phyloP scores from a whole-genome alignment of 2,888 invertebrate species.

The Ptychoptera albimana region DNA sequence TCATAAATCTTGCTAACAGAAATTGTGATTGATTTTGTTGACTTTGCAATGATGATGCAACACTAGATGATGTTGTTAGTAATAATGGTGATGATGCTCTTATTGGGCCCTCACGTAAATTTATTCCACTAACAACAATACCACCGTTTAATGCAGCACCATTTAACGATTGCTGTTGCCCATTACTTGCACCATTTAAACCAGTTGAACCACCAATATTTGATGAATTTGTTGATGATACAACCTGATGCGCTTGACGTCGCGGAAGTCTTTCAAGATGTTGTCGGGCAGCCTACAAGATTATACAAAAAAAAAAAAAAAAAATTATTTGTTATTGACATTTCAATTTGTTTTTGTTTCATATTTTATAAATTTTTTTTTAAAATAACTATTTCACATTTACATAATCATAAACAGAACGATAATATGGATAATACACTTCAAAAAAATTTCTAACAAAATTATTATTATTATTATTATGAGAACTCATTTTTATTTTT shows the following conservation, averaged over 20 bases:
- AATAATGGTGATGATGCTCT: constrained; percentile 16
- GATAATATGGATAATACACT: too few relatives aligned
- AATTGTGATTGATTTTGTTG: constrained; percentile 20
- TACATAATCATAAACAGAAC: too few relatives aligned
- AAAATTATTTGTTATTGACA: too few relatives aligned
- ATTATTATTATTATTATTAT: too few relatives aligned
- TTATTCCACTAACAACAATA: constrained; percentile 18
- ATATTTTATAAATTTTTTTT: too few relatives aligned
- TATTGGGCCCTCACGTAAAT: constrained; percentile 25
- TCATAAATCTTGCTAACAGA: constrained; percentile 34
- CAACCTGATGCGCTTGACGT: constrained; percentile 54
- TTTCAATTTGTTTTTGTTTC: too few relatives aligned
- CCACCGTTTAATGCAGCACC: constrained; percentile 10
- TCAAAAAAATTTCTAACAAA: too few relatives aligned
- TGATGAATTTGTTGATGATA: constrained; percentile 39
- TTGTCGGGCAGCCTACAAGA: constrained; percentile 59
- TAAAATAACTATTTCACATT: too few relatives aligned
- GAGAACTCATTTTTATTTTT: too few relatives aligned
- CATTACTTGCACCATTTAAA: constrained; percentile 17
- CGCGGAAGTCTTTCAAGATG: constrained; percentile 80
- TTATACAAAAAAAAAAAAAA: too few relatives aligned
- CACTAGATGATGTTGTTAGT: constrained; percentile 13
- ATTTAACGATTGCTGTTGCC: constrained; percentile 4
- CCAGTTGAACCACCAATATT: constrained; percentile 36
- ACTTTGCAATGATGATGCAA: constrained; percentile 15